phyloP scores from a whole-genome alignment of 2,113 vertebrate species.

The Butorides virescens region DNA sequence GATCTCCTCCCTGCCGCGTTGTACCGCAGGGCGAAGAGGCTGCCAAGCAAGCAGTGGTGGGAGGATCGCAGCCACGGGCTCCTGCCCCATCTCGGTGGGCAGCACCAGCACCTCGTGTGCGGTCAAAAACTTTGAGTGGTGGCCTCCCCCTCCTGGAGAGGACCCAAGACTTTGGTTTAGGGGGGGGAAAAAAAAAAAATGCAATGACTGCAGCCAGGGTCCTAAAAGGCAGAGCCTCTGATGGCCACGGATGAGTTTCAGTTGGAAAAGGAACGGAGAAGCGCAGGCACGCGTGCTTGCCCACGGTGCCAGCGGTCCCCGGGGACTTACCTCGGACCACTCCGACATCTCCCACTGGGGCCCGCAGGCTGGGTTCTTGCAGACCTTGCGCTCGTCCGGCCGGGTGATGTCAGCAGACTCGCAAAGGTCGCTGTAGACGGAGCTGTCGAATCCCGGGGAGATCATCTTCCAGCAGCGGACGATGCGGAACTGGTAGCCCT shows the following conservation, averaged over 20 bases:
- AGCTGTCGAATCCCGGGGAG: constrained; percentile 94
- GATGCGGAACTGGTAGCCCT: constrained; percentile 92
- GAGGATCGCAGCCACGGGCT: fast-evolving
- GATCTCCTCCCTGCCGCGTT: background rate
- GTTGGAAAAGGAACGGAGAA: fast-evolving
- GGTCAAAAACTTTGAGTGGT: fast-evolving
- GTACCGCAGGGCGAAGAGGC: background rate
- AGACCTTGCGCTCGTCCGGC: constrained; percentile 87
- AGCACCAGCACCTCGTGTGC: fast-evolving
- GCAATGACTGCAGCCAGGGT: fast-evolving
- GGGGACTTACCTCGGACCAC: constrained; percentile 86
- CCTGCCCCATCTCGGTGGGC: background rate
- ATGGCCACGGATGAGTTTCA: fast-evolving
- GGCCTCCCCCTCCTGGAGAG: background rate
- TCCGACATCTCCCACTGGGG: constrained; percentile 98
- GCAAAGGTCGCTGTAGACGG: constrained; percentile 94
- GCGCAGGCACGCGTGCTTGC: fast-evolving
- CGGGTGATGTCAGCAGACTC: constrained; percentile 87
- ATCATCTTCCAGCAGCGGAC: constrained; percentile 99
- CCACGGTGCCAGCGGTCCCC: background rate
- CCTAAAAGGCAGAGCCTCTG: background rate
- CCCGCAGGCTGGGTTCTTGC: constrained; percentile 92
- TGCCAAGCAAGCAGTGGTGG: background rate
- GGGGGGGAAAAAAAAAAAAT: fast-evolving
- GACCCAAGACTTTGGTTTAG: background rate